Evolutionary conservation across 2,113 vertebrate genomes (phyloP), one percentile per base, ranked within the genome.

Genomic region (Ranitomeya variabilis): DNA sequence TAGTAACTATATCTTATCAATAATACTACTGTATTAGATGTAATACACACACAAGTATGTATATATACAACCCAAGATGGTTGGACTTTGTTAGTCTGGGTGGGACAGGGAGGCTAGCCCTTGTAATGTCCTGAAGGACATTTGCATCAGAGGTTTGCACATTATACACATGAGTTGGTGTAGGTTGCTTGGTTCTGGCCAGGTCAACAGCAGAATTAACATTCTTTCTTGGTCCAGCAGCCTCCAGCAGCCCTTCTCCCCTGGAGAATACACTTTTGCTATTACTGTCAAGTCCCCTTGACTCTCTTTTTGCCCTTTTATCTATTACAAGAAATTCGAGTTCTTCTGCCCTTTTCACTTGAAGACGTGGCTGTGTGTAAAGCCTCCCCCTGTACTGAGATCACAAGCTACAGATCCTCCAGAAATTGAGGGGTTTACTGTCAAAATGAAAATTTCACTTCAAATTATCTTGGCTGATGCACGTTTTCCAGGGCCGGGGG

Each of bases 281-380:
- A 97, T 97, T 97, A 96, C 98, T 99, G 98, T 99, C 98, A 99
- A 98, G 96, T 97, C 96, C 96, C 96, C 96, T 97, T 96, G 97
- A 97, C 97, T 98, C 96, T 95, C 97, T 97, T 95, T 97, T 96
- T 99, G 98, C 97, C 97, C 98, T 99, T 99, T 99, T 98, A 98
- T 98, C 97, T 97, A 95, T 97, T 98, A 97, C 97, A 98, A 98
- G 97, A 97, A 98, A 98, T 98, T 97, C 96, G 93, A 96, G 97
- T 96, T 97, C 96, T 96, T 96, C 97, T 99, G 97, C 97, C 97
- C 97, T 99, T 99, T 99, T 98, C 97, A 98, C 96, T 96, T 96
- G 94, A 94, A 96, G 96, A 97, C 96, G 94, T 95, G 95, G 96
- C 96, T 95, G 94, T 94, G 92, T 91, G 94, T 92, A 95, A 96